Conservation (phyloP, 2,797 vertebrate species). For the Antrozous pallidus region DNA sequence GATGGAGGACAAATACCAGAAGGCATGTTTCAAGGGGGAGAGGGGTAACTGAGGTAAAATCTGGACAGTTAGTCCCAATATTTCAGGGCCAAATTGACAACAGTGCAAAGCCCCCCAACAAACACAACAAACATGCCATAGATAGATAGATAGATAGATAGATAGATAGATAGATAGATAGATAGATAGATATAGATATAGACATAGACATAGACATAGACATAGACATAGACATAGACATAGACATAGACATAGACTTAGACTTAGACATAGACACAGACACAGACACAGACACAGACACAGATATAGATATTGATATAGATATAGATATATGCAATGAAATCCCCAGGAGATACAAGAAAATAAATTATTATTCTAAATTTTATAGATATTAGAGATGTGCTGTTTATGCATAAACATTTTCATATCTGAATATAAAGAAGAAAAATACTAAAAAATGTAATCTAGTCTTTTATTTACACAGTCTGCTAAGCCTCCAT, state of each 20-base stretch:
- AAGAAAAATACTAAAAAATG: constrained; percentile 46
- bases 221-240: no score
- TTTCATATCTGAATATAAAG: constrained; percentile 63
- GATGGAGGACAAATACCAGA: background rate
- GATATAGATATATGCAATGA: no score
- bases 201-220: no score
- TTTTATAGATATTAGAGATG: background rate
- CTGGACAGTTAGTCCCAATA: background rate
- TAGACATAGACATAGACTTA: no score
- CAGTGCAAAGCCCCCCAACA: background rate
- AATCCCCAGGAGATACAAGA: background rate
- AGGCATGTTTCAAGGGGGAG: background rate
- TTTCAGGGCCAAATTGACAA: background rate
- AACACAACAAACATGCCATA: background rate
- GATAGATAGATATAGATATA: background rate
- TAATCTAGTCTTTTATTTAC: constrained; percentile 63
- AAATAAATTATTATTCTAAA: background rate
- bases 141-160: background rate
- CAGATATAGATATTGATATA: no score
- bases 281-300: no score
- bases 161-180: no score
- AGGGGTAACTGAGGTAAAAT: background rate
- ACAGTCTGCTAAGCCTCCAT: constrained; percentile 54
- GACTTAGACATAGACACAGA: no score
- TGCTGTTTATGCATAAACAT: background rate